These are phyloP conservation scores for Carduelis carduelis DNA, from an alignment of 2,797 vertebrate species.

Conservation along the genomic window DNA sequence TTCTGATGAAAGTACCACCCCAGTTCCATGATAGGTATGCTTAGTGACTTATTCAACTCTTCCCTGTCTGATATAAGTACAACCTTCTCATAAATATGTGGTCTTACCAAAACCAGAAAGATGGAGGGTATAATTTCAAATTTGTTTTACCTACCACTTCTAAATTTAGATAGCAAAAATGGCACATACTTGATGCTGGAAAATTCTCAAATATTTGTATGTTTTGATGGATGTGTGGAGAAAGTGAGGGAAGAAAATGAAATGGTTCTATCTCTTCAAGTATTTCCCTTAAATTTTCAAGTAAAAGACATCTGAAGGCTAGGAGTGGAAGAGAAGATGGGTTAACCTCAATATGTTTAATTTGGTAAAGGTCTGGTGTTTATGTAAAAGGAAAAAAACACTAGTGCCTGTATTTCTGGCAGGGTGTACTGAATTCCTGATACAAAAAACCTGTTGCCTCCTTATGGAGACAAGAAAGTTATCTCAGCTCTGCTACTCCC, in stretches of 20 bases:
- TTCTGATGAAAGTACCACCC: not conserved
- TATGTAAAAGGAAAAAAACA: not conserved
- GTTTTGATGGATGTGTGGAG: not conserved
- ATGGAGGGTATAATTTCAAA: not conserved
- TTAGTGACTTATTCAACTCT: not conserved
- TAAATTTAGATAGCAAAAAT: not conserved
- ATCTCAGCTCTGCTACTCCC: not conserved
- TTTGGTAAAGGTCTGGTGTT: not conserved
- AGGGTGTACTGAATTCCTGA: not conserved
- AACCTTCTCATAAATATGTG: not conserved
- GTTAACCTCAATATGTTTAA: not conserved
- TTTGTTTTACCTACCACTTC: not conserved
- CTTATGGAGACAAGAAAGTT: not conserved
- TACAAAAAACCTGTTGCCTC: not conserved
- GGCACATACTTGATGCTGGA: not conserved
- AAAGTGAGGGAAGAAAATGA: not conserved
- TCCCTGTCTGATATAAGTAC: not conserved
- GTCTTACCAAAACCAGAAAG: not conserved
- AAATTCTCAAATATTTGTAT: not conserved
- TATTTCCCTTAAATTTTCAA: not conserved
- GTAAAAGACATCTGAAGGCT: not conserved
- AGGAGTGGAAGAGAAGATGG: not conserved
- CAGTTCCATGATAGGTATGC: no score
- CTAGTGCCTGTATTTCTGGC: not conserved
- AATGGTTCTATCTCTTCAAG: not conserved